Evolutionary conservation across 2,113 vertebrate genomes (phyloP).

Genomic region (Ceyx margarethae): DNA sequence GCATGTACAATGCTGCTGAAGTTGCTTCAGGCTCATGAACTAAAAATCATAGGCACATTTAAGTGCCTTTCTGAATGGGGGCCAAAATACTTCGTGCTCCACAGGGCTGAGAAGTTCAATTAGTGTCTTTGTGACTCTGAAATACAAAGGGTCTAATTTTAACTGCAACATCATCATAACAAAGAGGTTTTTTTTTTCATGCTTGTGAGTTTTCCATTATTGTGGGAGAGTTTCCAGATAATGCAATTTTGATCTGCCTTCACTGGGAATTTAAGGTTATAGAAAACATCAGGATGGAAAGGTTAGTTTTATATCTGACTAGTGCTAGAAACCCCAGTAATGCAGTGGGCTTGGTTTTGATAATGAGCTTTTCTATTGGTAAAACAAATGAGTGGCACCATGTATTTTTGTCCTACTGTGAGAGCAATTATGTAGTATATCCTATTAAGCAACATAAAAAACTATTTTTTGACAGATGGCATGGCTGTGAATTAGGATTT

Average conservation of each 20-base stretch:
- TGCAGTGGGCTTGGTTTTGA: not conserved
- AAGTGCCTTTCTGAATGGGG: slow-evolving; percentile 40
- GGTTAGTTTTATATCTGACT: not conserved
- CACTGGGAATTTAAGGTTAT: not conserved
- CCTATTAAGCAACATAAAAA: slow-evolving; percentile 59
- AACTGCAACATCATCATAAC: not conserved
- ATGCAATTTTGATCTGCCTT: slow-evolving; percentile 19
- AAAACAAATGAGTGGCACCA: slow-evolving; percentile 33
- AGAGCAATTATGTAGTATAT: slow-evolving; percentile 31
- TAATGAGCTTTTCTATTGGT: slow-evolving; percentile 10
- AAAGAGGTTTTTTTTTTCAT: not conserved
- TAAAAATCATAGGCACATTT: not conserved
- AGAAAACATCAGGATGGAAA: not conserved
- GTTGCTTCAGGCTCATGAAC: slow-evolving; percentile 13
- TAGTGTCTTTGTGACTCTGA: slow-evolving; percentile 20
- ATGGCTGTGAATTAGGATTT: slow-evolving; percentile 70
- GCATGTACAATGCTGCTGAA: not conserved
- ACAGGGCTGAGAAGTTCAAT: not conserved
- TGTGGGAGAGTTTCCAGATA: not conserved
- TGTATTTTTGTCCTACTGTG: slow-evolving; percentile 30
- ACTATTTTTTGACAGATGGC: slow-evolving; percentile 75
- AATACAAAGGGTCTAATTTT: slow-evolving; percentile 35
- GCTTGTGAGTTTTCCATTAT: slow-evolving; percentile 3
- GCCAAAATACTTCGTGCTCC: slow-evolving; percentile 18
- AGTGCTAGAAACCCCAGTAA: not conserved